Evolutionary conservation across 1,140 invertebrate genomes (phyloP), one percentile per base, ranked within the genome.

Genomic region (Penaeus chinensis): DNA sequence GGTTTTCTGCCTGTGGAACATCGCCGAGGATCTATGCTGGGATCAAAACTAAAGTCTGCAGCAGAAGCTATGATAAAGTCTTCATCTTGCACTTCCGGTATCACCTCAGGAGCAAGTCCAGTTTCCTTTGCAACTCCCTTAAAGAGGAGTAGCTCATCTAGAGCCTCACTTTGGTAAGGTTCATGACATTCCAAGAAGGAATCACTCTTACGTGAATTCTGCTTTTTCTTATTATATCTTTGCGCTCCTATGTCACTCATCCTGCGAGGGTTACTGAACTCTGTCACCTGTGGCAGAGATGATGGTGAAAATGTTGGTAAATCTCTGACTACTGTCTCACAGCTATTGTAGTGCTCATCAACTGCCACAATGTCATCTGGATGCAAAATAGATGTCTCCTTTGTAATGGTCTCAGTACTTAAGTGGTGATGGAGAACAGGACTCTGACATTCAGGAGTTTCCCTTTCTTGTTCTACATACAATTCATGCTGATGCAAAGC

Each of bases 1-100:
- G 74, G 62, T 63, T 90, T 90, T 18, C 87, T 77, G 47, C 85
- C 85, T 22, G 89, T 90, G 8, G 89, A 90, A 37, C 89, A 90
- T 24, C 89, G 63, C 5, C 89, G 37, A 13, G 82, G 85, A 76
- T 90, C 85, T 74, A 74, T 60, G 22, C 82, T 60, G 20, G 89
- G 89, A 71, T 71, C 74, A 63, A 90, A 90, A 65, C 82, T 85
- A 74, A 90, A 90, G n/a, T 87, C 85, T 63, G 84, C 85, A 10
- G 82, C 19, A 71, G 88, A 85, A 16, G 88, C 76, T 76, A 83
- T 66, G 18, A 85, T 81, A 77, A 85, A 89, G 37, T 65, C 62
- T 18, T 85, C 76, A 22, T 89, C 65, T n/a, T 54, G 71, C 42
- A 84, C 54, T 22, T 47, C 24, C 37, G 20, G 47, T 42, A 32